A percentile compares a stretch with the other conserved stretches of the same genome.
Conservation (phyloP, 2,888 invertebrate species). For the Amiota mariae region DNA sequence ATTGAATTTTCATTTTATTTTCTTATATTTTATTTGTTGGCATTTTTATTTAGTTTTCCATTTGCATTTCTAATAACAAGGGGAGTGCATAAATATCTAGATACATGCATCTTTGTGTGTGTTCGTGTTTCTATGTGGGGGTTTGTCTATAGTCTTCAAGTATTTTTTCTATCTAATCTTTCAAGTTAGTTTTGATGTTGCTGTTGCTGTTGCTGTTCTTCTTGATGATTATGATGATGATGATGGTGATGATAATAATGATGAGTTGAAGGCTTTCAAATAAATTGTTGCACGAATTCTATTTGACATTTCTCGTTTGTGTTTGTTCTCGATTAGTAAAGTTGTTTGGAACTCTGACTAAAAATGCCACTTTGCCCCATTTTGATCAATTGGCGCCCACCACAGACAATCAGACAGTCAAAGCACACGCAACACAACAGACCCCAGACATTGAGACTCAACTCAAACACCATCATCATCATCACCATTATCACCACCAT, state of each 20-base stretch:
- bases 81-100: constrained; percentile 25
- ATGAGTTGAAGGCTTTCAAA: constrained; percentile 56
- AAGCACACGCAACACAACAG: not conserved
- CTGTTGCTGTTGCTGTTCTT: not conserved
- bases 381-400: constrained; percentile 19
- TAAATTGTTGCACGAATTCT: constrained; percentile 67
- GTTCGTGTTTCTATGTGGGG: not conserved
- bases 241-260: no score
- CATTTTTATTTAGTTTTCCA: constrained; percentile 14
- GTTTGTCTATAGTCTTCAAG: constrained; percentile 32
- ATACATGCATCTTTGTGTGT: constrained; percentile 43
- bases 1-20: constrained; percentile 65
- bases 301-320: constrained; percentile 67
- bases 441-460: no score
- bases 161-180: not conserved
- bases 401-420: not conserved
- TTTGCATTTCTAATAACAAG: not conserved
- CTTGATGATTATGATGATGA: no score
- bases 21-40: constrained; percentile 37
- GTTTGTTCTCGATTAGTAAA: constrained; percentile 63
- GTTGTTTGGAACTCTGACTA: constrained; percentile 33
- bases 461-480: no score
- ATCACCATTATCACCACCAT: no score
- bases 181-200: constrained; percentile 61
- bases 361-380: constrained; percentile 3